Base-by-base conservation (phyloP, 2,888 invertebrate species). In the Emmelina monodactyla region DNA sequence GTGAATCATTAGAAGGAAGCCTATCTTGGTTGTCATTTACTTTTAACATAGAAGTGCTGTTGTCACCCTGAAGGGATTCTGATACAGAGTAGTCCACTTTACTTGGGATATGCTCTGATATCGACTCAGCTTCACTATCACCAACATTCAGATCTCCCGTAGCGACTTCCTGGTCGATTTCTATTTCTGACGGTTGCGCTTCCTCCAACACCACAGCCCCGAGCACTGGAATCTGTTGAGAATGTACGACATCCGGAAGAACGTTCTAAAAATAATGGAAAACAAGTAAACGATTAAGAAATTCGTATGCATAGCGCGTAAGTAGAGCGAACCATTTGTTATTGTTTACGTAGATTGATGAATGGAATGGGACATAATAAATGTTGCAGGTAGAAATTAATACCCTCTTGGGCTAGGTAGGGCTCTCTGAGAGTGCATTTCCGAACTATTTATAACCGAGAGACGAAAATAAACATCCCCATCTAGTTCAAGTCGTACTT, bases 231-330 rank as follows among this genome's bases (percentile, higher is more conserved):
- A 70, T 69, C 63, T 70, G 75, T 67, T 78, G 75, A 55, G 70
- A 71, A 72, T 79, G 69, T 54, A 78, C 78, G 61, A 79, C 76
- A 70, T 79, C 78, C 78, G 78, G 78, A 69, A 79, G 78, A 66
- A 70, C 58, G 50, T 67, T 75, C 78, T 79, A 79, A 76, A 79
- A 79, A 78, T 76, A 78, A 70, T 71, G 61, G n/a, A n/a, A 66
- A 68, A 64, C 63, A 65, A 60, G 56, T 55, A 60, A 59, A 58
- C 61, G 55, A 55, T 51, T 49, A 47, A 43, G 32, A 30, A 41
- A 43, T 32, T 37, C 37, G 28, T 36, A 37, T 35, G 19, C n/a
- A n/a, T n/a, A n/a, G n/a, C n/a, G n/a, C n/a, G 40, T 39, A 38
- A 38, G 37, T 41, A 45, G 35, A n/a, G n/a, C n/a, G n/a, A n/a